Base-by-base conservation (phyloP, 2,797 vertebrate species). In the Myripristis jacobus region DNA sequence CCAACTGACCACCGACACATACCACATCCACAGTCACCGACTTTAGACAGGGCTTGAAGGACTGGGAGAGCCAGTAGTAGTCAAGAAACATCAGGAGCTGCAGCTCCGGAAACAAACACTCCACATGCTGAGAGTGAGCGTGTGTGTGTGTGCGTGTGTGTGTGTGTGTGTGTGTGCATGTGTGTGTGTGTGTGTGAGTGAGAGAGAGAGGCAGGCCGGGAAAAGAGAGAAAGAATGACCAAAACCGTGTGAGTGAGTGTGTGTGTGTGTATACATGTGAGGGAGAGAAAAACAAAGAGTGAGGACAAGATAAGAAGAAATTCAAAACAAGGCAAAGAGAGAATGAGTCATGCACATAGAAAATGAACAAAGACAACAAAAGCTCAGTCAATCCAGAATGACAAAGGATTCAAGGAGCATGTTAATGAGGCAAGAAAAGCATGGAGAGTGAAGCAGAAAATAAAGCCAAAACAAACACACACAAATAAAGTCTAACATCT, bases 61-160 rank as follows among this genome's bases (percentile, higher is more conserved):
- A 94, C 93, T 95, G 96, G 73, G 93, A 95, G 92, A 95, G 91
- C 95, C 95, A 96, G 93, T 96, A 95, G 95, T 94, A 93, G 92
- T 95, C 93, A 94, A 96, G 95, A 96, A 91, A 96, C 86, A 95
- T 94, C 90, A 95, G 93, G 93, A 95, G 93, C 92, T 95, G 95
- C 93, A 94, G 94, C 92, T 96, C 95, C 88, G 94, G 92, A 88
- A 94, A 92, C 90, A 95, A 88, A 94, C 94, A 95, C 82, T 95
- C 95, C 90, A 94, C 92, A 92, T 95, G 94, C 95, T 96, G 94
- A 85, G 83, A 87, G 89, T 84, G 87, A 66, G 87, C 27, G 68
- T 80, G 77, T 63, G 13, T 61, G 63, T 81, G 87, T 53, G 60
- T 38, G 27, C 6, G 27, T 29, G 27, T 3, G 27, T 29, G 27